phyloP scores from a whole-genome alignment of 1,140 invertebrate species.

The Bombus difficillimus region DNA sequence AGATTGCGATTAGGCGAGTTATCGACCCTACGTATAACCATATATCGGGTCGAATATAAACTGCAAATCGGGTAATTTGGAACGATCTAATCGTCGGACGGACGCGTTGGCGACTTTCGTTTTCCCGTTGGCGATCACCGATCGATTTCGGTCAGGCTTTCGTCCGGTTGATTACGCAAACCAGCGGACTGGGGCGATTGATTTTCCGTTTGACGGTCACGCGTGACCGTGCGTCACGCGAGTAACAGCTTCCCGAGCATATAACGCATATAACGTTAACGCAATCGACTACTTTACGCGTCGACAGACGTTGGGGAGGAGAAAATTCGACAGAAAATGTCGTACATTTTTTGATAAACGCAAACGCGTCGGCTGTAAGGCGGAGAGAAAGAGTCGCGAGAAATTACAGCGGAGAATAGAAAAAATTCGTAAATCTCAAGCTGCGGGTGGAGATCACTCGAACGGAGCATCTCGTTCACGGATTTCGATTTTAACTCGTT shows the following conservation, averaged over 20 bases:
- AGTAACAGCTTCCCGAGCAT: not conserved
- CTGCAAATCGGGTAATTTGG: not conserved
- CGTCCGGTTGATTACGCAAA: not conserved
- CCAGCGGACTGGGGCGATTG: not conserved
- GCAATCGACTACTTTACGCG: not conserved
- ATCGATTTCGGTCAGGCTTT: not conserved
- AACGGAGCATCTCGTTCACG: not conserved
- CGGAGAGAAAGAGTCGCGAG: no score
- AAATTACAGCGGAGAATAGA: not conserved
- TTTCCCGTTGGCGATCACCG: not conserved
- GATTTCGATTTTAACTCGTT: not conserved
- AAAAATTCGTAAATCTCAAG: not conserved
- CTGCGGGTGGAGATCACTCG: not conserved
- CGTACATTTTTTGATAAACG: not conserved
- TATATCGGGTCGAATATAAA: not conserved
- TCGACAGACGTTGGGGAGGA: no score
- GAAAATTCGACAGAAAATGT: not conserved
- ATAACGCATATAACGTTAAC: no score
- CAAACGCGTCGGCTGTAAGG: not conserved
- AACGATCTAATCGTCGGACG: not conserved
- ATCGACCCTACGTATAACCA: not conserved
- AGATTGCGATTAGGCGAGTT: constrained; percentile 15
- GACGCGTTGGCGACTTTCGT: not conserved
- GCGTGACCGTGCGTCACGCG: not conserved
- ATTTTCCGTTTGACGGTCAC: not conserved